These are phyloP conservation scores for Holothuria glaberrima DNA, from an alignment of 35 echinoderm and acorn worm species.

Conservation along the genomic window DNA sequence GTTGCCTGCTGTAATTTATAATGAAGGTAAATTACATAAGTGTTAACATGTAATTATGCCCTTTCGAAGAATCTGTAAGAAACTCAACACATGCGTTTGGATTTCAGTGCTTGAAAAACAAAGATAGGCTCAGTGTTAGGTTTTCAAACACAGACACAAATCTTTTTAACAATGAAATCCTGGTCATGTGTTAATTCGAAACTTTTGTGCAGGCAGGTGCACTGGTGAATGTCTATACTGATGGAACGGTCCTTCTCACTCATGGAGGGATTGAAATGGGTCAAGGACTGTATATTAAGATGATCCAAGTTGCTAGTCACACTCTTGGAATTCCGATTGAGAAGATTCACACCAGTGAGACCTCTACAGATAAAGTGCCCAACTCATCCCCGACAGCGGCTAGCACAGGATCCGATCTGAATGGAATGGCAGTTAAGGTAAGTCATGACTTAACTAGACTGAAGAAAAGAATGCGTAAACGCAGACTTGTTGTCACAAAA, in stretches of 20 bases:
- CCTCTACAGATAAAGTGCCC: constrained; percentile 73
- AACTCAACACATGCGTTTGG: no score
- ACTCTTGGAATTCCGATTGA: constrained; percentile 65
- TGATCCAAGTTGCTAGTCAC: constrained; percentile 80
- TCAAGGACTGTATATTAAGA: constrained; percentile 89
- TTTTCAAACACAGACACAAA: no score
- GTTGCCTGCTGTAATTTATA: no score
- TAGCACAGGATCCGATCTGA: constrained; percentile 77
- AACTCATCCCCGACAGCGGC: constrained; percentile 84
- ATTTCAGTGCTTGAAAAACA: no score
- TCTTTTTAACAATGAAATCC: no score
- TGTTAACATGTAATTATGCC: no score
- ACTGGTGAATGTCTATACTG: constrained; percentile 78
- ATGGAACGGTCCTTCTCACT: constrained; percentile 74
- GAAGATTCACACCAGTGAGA: constrained; percentile 78
- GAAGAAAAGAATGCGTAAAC: no score
- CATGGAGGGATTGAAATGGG: constrained; percentile 94
- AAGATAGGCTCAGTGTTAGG: no score
- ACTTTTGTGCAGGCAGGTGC: constrained; percentile 73
- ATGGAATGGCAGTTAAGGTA: constrained; percentile 88
- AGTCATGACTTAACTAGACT: background rate
- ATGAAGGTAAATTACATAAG: no score
- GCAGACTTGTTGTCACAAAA: no score
- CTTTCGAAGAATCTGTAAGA: no score
- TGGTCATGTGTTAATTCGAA: no score